These are phyloP conservation scores for Chrysolina oricalcia DNA, from an alignment of 2,888 invertebrate species.

Conservation along the genomic window DNA sequence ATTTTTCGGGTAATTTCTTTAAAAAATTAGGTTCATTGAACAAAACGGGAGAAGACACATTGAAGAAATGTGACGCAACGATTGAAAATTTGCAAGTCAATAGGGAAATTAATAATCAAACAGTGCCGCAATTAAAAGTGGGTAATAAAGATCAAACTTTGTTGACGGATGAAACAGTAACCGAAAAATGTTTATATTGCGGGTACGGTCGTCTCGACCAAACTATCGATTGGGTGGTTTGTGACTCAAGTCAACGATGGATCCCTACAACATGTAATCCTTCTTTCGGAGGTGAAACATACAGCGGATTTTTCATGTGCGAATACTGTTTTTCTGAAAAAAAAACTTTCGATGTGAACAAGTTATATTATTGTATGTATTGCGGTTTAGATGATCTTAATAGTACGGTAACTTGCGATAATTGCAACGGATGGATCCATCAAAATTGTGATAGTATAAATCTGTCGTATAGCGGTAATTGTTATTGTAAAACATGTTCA, in stretches of 20 bases:
- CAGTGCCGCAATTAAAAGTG: too few relatives aligned
- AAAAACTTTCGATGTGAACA: not conserved
- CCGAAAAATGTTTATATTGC: constrained; percentile 39
- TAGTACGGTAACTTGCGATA: constrained; percentile 37
- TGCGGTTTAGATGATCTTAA: constrained; percentile 28
- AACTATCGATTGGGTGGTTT: constrained; percentile 36
- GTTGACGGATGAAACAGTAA: not conserved
- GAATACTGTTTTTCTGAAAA: constrained; percentile 16
- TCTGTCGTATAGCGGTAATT: constrained; percentile 1
- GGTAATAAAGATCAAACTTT: too few relatives aligned
- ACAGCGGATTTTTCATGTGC: constrained; percentile 5
- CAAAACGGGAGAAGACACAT: too few relatives aligned
- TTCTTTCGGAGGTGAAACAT: too few relatives aligned
- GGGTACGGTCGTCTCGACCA: constrained; percentile 28
- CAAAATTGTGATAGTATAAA: too few relatives aligned
- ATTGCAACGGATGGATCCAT: too few relatives aligned
- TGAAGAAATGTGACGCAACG: too few relatives aligned
- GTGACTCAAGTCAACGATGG: constrained; percentile 39
- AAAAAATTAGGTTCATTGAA: too few relatives aligned
- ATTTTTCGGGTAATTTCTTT: too few relatives aligned
- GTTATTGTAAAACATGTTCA: constrained; percentile 13
- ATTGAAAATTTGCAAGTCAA: too few relatives aligned
- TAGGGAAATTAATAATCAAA: too few relatives aligned
- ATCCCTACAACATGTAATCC: constrained; percentile 39
- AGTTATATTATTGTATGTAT: constrained; percentile 19